Base-by-base conservation (phyloP, 2,888 invertebrate species). In the Amorpha juglandis region DNA sequence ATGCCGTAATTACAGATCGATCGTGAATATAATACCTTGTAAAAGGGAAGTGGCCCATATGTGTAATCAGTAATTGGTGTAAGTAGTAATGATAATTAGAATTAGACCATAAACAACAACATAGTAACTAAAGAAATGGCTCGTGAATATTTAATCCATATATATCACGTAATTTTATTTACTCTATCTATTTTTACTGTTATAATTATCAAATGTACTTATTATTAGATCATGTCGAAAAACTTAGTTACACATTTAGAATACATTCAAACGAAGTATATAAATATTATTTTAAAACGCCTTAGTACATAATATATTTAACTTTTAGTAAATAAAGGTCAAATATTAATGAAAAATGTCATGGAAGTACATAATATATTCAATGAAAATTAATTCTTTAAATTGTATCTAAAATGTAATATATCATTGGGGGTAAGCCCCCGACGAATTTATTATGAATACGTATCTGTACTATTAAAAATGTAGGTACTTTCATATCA, bases 301-400 rank as follows among this genome's bases (percentile, higher is more conserved):
- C n/a, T n/a, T 27, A 12, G 45, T 21, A 63, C 9, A 45, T 27
- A 11, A 63, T 48, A 21, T 1, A 27, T 27, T 27, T n/a, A 27
- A 62, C 21, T 33, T 27, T 19, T 9, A 3, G 42, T 16, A 58
- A 52, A 8, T 16, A n/a, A 48, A 16, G 4, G n/a, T n/a, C n/a
- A 50, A 19, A 19, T 8, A 50, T 50, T 50, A 8, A 50, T 19
- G 50, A 52, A 38, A 38, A 51, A 14, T 58, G 58, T 58, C 58
- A 58, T 58, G 58, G 58, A 58, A 58, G 38, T 19, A n/a, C n/a
- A n/a, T n/a, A 12, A 52, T 33, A 58, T 6, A 58, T 58, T 58
- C 19, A 19, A 50, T 50, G 19, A 7, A 58, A 58, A 58, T 42
- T 19, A 38, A 42, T 58, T 19, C 6, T 38, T 38, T 38, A 9